Percentiles rank a stretch among this genome's conserved stretches.
Conservation (phyloP, 2,113 vertebrate genomes). For the Dipodomys stephensi region DNA sequence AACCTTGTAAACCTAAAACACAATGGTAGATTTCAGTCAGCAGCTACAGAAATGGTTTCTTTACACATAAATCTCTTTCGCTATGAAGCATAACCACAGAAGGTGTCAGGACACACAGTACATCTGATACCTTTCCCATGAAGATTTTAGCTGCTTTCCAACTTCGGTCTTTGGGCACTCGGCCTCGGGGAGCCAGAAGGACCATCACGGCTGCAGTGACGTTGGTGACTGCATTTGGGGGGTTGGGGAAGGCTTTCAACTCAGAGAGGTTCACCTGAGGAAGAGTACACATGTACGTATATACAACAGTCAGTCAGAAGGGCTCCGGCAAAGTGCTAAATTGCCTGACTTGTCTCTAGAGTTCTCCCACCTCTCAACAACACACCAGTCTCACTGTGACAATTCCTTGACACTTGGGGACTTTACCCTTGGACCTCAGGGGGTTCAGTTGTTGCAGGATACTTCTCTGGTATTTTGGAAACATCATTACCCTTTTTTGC, state of each 20-base stretch:
- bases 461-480: background rate
- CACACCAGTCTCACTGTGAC: fast-evolving
- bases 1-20: background rate
- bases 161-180: slow-evolving; percentile 88
- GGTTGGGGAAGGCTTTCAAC: slow-evolving; percentile 91
- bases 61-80: background rate
- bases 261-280: slow-evolving; percentile 91
- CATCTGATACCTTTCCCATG: slow-evolving; percentile 90
- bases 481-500: background rate
- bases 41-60: background rate
- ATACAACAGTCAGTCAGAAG: background rate
- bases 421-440: background rate
- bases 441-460: background rate
- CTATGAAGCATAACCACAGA: background rate
- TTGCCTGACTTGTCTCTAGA: background rate
- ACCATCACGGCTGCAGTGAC: slow-evolving; percentile 91
- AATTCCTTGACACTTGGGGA: background rate
- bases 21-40: background rate
- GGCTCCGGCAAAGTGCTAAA: background rate
- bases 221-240: slow-evolving; percentile 88
- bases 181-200: slow-evolving; percentile 87
- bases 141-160: slow-evolving; percentile 91
- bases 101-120: background rate
- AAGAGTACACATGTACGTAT: background rate
- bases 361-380: too few relatives aligned